Base-by-base conservation (phyloP, 2,888 invertebrate species). In the Tillus elongatus region DNA sequence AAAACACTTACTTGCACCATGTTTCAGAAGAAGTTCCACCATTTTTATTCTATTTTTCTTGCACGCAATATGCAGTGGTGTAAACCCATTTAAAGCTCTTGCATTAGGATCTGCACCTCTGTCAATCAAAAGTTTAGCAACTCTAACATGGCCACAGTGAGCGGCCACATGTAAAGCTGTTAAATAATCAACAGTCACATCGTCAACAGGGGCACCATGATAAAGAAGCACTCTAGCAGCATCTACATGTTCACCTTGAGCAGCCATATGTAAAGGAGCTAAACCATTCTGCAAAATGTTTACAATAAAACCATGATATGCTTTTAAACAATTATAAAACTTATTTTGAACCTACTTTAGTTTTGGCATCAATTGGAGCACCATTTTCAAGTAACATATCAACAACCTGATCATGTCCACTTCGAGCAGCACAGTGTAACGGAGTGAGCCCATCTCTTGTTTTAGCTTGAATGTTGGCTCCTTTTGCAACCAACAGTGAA, bases 31-130 rank as follows among this genome's bases (percentile, higher is more conserved):
- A 43, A 98, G 67, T 62, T 98, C 97, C 4, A 95, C 93, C 32
- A 96, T 84, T 68, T 95, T 95, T 53, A 95, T 87, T 36, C 96
- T 75, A 66, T 97, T 97, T 69, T 98, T 98, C 70, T 98, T 97
- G 70, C 97, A 98, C 2, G 97, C 97, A 55, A 97, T 96, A 66
- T 97, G 96, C 36, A 97, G 72, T 0, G 96, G 95, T 0, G 96
- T 97, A 68, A 98, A 98, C 0, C 97, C 97, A 64, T 98, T 98
- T 16, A 95, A 72, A 2, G 95, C 95, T 19, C 97, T 75, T 1
- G 96, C 85, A 66, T 98, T 96, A 0, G 95, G 88, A 68, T 97
- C 95, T n/a, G 96, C 96, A 56, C 90, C 88, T 51, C 88, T 76
- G 60, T 95, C 95, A 41, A 96, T 71, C 15, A 96, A 74, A 26